Conservation (phyloP, 2,113 vertebrate species). For the Carollia perspicillata region DNA sequence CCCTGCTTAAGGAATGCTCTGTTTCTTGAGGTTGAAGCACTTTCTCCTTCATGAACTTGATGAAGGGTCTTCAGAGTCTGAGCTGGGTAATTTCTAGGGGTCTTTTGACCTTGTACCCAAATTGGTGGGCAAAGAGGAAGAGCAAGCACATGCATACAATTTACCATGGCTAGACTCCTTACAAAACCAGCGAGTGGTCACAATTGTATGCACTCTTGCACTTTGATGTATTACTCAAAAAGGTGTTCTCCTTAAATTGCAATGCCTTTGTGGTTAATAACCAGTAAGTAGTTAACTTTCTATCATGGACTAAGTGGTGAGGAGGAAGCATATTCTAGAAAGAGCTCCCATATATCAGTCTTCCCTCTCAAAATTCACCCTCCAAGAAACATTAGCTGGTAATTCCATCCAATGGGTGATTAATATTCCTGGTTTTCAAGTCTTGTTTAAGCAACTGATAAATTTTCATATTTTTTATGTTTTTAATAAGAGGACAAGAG, state of each 20-base stretch:
- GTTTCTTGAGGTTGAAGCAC: background rate
- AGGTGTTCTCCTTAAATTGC: background rate
- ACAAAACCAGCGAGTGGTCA: background rate
- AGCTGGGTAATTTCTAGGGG: background rate
- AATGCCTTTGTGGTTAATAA: background rate
- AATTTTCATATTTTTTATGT: background rate
- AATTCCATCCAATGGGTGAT: background rate
- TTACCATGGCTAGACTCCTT: background rate
- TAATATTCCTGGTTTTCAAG: background rate
- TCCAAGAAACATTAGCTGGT: background rate
- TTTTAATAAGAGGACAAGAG: background rate
- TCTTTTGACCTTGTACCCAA: background rate
- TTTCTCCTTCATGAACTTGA: background rate
- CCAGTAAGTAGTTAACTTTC: background rate
- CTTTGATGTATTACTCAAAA: background rate
- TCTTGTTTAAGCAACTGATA: background rate
- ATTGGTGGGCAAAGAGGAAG: background rate
- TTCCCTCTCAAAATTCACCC: background rate
- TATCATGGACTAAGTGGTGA: background rate
- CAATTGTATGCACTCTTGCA: background rate
- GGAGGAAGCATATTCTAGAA: background rate
- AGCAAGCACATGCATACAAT: background rate
- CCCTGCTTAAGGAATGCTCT: background rate
- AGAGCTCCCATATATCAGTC: background rate
- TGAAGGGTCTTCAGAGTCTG: background rate